Base-by-base conservation (phyloP, 2,888 invertebrate species). In the Drosophila merina region DNA sequence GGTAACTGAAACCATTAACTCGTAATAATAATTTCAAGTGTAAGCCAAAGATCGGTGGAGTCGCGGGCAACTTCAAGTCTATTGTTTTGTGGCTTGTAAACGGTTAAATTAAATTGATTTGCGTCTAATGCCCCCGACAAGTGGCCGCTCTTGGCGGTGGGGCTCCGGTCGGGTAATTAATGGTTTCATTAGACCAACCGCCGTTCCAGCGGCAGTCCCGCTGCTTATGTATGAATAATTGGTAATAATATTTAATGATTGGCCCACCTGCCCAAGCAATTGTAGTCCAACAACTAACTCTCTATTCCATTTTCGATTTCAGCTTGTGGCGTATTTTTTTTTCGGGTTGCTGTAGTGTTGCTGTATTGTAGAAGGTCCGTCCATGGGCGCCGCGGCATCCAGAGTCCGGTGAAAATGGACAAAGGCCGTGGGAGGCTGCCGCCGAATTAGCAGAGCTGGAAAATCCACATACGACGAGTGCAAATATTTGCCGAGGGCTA, bases 221-320 rank as follows among this genome's bases (percentile, higher is more conserved):
- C 59, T 87, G 88, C 75, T 86, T 86, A 89, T 88, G 86, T 88
- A 86, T 86, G 89, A 89, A 86, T 89, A 86, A 86, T 86, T 86
- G 89, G 79, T 86, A 86, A 86, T 86, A 84, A 81, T 84, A 73
- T 88, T 88, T 86, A 89, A 86, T 86, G 82, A 83, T 83, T 88
- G 84, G 58, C 64, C 87, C 87, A 50, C 60, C 49, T 60, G 84
- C 56, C 74, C 47, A 36, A 63, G 66, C 60, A 58, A 66, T 66
- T 50, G 64, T 42, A 28, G 6, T 1, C 48, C 28, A 7, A 14
- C 8, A 9, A 48, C 31, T 48, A 9, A 48, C 30, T 49, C 12
- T 30, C 51, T 33, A 42, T 6, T 7, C 14, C 12, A 6, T 6
- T n/a, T 44, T 5, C 40, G 26, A 25, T 28, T 52, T 30, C 52